Evolutionary conservation across 2,113 vertebrate genomes (phyloP).

Genomic region (Zapus hudsonius): DNA sequence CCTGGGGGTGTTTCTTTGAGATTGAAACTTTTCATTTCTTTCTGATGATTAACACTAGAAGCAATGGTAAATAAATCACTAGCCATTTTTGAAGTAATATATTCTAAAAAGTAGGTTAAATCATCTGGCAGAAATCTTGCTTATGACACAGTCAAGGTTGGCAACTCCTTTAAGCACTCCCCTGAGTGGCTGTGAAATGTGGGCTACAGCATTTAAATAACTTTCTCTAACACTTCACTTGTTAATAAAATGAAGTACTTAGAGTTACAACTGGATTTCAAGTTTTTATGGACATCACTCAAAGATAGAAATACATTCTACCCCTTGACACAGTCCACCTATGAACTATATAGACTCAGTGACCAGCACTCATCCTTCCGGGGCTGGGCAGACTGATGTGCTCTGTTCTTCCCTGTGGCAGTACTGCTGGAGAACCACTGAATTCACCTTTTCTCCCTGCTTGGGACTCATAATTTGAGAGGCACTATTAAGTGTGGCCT

Average conservation of each 20-base stretch:
- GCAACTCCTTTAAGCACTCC: not conserved
- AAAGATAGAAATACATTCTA: conserved; percentile 8
- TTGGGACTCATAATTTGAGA: not conserved
- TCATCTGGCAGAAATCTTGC: not conserved
- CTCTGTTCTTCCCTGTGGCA: not conserved
- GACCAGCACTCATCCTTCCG: not conserved
- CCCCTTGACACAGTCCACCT: not conserved
- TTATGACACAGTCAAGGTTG: not conserved
- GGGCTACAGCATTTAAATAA: not conserved
- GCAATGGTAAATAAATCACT: not conserved
- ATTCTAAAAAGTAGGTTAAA: conserved; percentile 14
- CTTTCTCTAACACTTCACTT: not conserved
- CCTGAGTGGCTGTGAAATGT: not conserved
- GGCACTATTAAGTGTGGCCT: not conserved
- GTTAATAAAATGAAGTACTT: not conserved
- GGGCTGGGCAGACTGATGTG: not conserved
- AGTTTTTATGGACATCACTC: not conserved
- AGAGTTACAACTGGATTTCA: conserved; percentile 8
- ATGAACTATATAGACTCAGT: not conserved
- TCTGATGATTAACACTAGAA: conserved; percentile 32
- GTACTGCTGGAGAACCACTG: not conserved
- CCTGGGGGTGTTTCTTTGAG: conserved; percentile 34
- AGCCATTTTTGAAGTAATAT: conserved; percentile 1
- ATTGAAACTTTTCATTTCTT: conserved; percentile 24
- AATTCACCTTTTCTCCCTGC: not conserved